These are phyloP conservation scores for Hydrotaea cyrtoneurina DNA, from an alignment of 2,888 invertebrate genomes.

Conservation along the genomic window DNA sequence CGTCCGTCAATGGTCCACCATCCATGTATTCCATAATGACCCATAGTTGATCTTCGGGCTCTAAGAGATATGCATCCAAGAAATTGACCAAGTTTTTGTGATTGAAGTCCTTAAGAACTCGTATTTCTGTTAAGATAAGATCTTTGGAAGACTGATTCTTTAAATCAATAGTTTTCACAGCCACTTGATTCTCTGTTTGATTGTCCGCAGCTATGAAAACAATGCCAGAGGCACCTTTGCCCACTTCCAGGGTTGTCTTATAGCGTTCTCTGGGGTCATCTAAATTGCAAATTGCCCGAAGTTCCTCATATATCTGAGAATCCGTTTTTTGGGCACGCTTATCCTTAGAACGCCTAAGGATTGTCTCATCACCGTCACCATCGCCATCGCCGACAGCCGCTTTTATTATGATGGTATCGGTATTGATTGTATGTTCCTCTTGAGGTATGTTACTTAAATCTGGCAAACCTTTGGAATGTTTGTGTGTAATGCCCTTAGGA, in stretches of 20 bases:
- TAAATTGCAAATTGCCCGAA: conserved; percentile 89
- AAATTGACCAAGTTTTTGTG: conserved; percentile 98
- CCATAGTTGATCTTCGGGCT: conserved; percentile 95
- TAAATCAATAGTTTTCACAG: conserved; percentile 97
- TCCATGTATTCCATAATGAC: conserved; percentile 97
- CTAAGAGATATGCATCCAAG: conserved; percentile 94
- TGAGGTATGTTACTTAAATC: conserved; percentile 63
- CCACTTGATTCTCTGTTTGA: conserved; percentile 88
- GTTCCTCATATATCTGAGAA: conserved; percentile 85
- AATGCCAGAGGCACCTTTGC: conserved; percentile 95
- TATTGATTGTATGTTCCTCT: conserved; percentile 74
- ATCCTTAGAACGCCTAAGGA: conserved; percentile 79
- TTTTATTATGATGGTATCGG: conserved; percentile 79
- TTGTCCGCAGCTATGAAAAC: conserved; percentile 94
- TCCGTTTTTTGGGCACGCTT: conserved; percentile 79
- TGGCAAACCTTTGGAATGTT: conserved; percentile 68
- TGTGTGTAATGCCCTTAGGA: conserved; percentile 77
- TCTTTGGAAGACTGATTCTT: conserved; percentile 97
- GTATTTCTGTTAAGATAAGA: conserved; percentile 96
- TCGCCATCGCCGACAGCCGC: conserved; percentile 80
- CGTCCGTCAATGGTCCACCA: conserved; percentile 97
- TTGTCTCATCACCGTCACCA: conserved; percentile 78
- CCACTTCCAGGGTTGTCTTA: conserved; percentile 90
- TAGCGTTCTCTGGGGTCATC: conserved; percentile 92
- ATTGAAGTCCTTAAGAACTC: conserved; percentile 93